Percentiles rank a stretch among this genome's conserved stretches.
Evolutionary conservation across 2,113 vertebrate genomes (phyloP).

Genomic region (Regulus satrapa): DNA sequence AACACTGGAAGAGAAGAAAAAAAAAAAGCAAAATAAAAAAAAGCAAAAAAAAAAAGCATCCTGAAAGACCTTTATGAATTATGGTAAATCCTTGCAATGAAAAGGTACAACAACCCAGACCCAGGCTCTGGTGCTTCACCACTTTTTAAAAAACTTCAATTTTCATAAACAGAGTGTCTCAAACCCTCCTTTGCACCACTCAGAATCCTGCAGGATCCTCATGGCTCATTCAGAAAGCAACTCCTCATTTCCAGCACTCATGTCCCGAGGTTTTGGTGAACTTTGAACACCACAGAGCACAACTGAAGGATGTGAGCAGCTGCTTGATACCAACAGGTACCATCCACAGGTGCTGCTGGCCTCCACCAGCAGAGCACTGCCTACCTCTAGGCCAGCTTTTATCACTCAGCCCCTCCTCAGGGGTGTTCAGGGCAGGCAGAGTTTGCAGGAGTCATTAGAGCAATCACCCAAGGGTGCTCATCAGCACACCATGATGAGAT

Average conservation of each 20-base stretch:
- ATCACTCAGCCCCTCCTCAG: background rate
- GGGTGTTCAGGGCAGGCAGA: background rate
- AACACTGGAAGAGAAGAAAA: background rate
- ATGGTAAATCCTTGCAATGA: background rate
- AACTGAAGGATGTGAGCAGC: background rate
- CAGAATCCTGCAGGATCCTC: background rate
- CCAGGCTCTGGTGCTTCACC: background rate
- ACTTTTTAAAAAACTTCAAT: background rate
- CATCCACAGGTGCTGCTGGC: background rate
- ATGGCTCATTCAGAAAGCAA: background rate
- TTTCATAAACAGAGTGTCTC: background rate
- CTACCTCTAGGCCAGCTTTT: background rate
- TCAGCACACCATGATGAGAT: background rate
- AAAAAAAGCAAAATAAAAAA: background rate
- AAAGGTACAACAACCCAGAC: background rate
- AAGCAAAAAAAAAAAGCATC: background rate
- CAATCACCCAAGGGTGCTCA: background rate
- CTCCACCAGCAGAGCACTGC: background rate
- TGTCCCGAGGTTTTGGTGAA: background rate
- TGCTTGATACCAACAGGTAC: background rate
- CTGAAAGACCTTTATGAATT: background rate
- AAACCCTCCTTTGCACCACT: background rate
- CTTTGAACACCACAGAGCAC: background rate
- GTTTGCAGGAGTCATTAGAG: background rate
- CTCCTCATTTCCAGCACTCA: background rate